Conservation (phyloP, 2,888 invertebrate species). For the Stomorhina lunata region DNA sequence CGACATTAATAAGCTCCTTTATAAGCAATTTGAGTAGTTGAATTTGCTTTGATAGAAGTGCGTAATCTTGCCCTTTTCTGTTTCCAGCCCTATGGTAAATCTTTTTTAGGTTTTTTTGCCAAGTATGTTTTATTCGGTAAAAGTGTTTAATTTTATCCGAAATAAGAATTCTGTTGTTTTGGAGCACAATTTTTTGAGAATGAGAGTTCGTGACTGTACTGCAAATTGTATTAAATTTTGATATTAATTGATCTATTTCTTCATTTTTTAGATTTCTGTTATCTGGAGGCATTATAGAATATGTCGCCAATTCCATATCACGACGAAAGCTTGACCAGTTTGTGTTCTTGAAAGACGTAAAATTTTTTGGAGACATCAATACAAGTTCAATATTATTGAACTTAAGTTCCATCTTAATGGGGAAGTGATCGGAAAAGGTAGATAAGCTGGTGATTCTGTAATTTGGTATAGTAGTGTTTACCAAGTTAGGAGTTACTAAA, state of each 20-base stretch:
- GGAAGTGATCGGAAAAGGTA: background rate
- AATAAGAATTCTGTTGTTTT: background rate
- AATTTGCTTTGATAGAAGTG: background rate
- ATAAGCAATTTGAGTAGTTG: background rate
- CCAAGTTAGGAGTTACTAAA: background rate
- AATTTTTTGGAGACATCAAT: background rate
- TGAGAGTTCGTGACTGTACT: background rate
- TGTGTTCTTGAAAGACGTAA: background rate
- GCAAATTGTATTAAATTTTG: background rate
- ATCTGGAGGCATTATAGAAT: background rate
- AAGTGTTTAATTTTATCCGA: background rate
- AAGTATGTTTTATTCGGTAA: background rate
- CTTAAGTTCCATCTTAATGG: background rate
- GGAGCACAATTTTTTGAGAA: background rate
- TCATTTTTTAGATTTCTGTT: background rate
- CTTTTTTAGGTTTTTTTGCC: background rate
- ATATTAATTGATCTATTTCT: slow-evolving; percentile 1
- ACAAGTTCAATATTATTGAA: background rate
- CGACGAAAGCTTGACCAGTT: background rate
- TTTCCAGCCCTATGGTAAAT: background rate
- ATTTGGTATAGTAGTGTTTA: background rate
- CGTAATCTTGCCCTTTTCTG: background rate
- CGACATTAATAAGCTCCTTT: background rate
- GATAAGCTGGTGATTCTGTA: background rate
- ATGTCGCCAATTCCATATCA: background rate